A percentile compares a stretch with the other conserved stretches of the same genome.
Evolutionary conservation across 2,888 invertebrate genomes (phyloP).

Genomic region (Colostygia pectinataria): DNA sequence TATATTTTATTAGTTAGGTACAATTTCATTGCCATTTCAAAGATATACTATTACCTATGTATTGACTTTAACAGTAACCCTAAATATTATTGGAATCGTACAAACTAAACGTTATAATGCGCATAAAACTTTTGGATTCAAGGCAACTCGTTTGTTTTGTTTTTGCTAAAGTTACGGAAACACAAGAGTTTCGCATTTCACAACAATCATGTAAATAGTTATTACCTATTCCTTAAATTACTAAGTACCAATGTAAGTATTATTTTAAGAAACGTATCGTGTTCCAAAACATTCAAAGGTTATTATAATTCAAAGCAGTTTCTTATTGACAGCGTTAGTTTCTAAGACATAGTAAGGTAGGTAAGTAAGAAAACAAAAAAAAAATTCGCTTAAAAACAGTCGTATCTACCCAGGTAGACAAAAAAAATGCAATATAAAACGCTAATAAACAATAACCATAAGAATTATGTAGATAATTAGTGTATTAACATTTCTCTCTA

Average conservation of each 20-base stretch:
- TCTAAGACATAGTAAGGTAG: conserved; percentile 8
- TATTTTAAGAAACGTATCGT: conserved; percentile 42
- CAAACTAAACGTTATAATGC: conserved; percentile 48
- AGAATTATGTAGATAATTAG: conserved; percentile 23
- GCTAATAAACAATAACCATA: conserved; percentile 28
- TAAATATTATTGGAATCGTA: conserved; percentile 29
- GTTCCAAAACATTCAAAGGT: conserved; percentile 46
- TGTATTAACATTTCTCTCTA: conserved; percentile 19
- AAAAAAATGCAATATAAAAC: conserved; percentile 33
- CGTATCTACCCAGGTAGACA: conserved; percentile 30
- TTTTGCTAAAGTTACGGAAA: conserved; percentile 56
- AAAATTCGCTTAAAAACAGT: conserved; percentile 30
- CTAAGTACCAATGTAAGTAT: conserved; percentile 40
- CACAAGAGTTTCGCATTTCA: conserved; percentile 50
- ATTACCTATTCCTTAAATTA: conserved; percentile 36
- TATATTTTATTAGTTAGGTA: conserved; percentile 22
- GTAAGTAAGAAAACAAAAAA: conserved; percentile 13
- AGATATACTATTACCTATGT: conserved; percentile 19
- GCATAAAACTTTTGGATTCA: conserved; percentile 62
- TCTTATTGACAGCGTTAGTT: conserved; percentile 29
- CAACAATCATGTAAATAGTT: conserved; percentile 42
- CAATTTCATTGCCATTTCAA: conserved; percentile 28
- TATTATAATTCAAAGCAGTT: conserved; percentile 38
- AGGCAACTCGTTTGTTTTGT: conserved; percentile 74
- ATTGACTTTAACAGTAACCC: conserved; percentile 60